Base-by-base conservation (phyloP, 2,113 vertebrate species). In the Eretmochelys imbricata region DNA sequence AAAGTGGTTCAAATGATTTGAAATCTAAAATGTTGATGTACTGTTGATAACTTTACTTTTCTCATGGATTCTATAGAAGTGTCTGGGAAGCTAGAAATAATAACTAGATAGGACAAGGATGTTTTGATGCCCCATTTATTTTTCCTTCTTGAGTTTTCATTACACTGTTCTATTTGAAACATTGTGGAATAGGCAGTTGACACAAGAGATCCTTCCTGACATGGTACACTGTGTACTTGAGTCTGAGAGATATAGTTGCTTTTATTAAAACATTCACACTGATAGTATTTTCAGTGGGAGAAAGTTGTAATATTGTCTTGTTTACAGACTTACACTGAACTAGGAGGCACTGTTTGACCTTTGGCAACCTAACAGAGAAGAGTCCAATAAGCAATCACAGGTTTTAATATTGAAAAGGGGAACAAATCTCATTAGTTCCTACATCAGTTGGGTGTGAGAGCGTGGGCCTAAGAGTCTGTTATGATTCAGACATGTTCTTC, bases 341-440 rank as follows among this genome's bases (percentile, higher is more conserved):
- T 54, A 1, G 0, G 25, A 31, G 48, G 35, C 20, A 0, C 48
- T n/a, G 2, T 11, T 75, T 84, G 51, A 31, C 38, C n/a, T 10
- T 53, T 29, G 8, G 5, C 24, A 84, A 27, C 72, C 10, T 1
- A 42, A 57, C 25, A 54, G 54, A 0, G 4, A 1, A 0, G 31
- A 54, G 31, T 46, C 6, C 14, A 2, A 27, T 22, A 65, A 29
- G 9, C 20, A 3, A n/a, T n/a, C 4, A 0, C 38, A 24, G 2
- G 27, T 76, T 27, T 0, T 46, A 12, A 5, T 1, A 0, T 10
- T 10, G 10, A 25, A 65, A 49, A 42, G 10, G 69, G 35, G 59
- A 29, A 29, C 22, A 49, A 5, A 50, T 27, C 27, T 48, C 13
- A 16, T 65, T 65, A 65, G 59, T 65, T 65, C 13, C 31, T 65